A percentile compares a stretch with the other conserved stretches of the same genome.
Evolutionary conservation across 2,888 invertebrate species (phyloP).

Genomic region (Brachynemurus nebulosus): DNA sequence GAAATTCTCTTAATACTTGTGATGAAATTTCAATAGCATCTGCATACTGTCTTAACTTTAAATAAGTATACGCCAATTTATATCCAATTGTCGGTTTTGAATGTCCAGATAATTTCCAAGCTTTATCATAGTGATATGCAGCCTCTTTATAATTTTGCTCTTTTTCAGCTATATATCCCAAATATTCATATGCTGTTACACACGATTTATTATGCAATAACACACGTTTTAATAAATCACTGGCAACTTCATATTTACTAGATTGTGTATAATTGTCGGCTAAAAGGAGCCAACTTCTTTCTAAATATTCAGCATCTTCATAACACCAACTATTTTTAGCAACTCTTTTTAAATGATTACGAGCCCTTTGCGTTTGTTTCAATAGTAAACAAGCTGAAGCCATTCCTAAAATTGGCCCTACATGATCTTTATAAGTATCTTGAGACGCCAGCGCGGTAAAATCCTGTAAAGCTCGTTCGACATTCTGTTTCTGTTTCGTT

Average conservation of each 20-base stretch:
- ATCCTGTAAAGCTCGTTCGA: slow-evolving; percentile 74
- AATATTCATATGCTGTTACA: slow-evolving; percentile 78
- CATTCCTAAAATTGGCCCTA: slow-evolving; percentile 70
- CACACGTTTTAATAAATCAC: slow-evolving; percentile 63
- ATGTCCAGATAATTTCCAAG: slow-evolving; percentile 75
- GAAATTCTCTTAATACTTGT: slow-evolving; percentile 63
- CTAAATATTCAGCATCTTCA: slow-evolving; percentile 91
- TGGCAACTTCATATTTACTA: slow-evolving; percentile 74
- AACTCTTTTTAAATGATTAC: slow-evolving; percentile 83
- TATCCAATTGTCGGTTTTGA: slow-evolving; percentile 78
- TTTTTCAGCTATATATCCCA: slow-evolving; percentile 79
- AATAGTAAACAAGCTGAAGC: slow-evolving; percentile 61
- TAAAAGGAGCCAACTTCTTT: slow-evolving; percentile 88
- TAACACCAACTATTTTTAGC: slow-evolving; percentile 80
- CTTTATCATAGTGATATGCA: slow-evolving; percentile 64
- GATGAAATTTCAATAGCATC: slow-evolving; percentile 88
- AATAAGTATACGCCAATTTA: slow-evolving; percentile 80
- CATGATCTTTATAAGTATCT: slow-evolving; percentile 60
- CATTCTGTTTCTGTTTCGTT: slow-evolving; percentile 66
- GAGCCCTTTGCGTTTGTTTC: slow-evolving; percentile 82
- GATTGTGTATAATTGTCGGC: slow-evolving; percentile 78
- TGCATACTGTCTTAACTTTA: slow-evolving; percentile 78
- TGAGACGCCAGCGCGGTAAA: slow-evolving; percentile 55
- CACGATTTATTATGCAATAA: slow-evolving; percentile 77
- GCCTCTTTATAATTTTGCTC: slow-evolving; percentile 83